Evolutionary conservation across 2,888 invertebrate species (phyloP).

Genomic region (Cotesia congregata): DNA sequence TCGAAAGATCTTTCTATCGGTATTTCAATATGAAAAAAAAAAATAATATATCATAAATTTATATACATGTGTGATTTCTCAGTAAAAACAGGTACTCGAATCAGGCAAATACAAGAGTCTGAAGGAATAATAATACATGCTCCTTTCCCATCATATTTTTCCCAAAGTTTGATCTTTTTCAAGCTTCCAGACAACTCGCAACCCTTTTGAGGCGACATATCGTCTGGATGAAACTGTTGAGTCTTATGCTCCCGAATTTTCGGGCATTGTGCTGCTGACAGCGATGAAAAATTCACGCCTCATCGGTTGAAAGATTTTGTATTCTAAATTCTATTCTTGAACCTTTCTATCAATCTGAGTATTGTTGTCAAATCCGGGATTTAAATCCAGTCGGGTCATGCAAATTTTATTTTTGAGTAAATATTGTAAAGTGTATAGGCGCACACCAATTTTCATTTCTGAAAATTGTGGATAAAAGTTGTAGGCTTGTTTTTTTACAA

Average conservation of each 20-base stretch:
- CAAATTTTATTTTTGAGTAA: no score
- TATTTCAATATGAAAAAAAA: not conserved
- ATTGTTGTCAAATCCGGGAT: no score
- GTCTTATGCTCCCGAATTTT: conserved; percentile 44
- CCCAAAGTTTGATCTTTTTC: conserved; percentile 30
- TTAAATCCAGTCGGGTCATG: no score
- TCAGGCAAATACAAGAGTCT: not conserved
- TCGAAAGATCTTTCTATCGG: not conserved
- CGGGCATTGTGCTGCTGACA: conserved; percentile 46
- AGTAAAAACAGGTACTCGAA: conserved; percentile 14
- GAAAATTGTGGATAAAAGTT: not conserved
- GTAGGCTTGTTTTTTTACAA: no score
- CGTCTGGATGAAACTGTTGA: conserved; percentile 16
- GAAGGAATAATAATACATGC: conserved; percentile 3
- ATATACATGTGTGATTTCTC: conserved; percentile 30
- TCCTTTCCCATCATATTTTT: conserved; percentile 31
- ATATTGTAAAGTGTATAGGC: no score
- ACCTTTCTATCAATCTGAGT: not conserved
- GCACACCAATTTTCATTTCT: not conserved
- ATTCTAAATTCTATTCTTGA: conserved; percentile 11
- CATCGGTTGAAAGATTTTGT: conserved; percentile 42
- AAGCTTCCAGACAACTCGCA: conserved; percentile 26
- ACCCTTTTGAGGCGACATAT: conserved; percentile 49
- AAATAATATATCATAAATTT: conserved; percentile 26
- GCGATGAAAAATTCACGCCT: conserved; percentile 55